Evolutionary conservation across 2,888 invertebrate species (phyloP).

Genomic region (Dolomedes plantarius): DNA sequence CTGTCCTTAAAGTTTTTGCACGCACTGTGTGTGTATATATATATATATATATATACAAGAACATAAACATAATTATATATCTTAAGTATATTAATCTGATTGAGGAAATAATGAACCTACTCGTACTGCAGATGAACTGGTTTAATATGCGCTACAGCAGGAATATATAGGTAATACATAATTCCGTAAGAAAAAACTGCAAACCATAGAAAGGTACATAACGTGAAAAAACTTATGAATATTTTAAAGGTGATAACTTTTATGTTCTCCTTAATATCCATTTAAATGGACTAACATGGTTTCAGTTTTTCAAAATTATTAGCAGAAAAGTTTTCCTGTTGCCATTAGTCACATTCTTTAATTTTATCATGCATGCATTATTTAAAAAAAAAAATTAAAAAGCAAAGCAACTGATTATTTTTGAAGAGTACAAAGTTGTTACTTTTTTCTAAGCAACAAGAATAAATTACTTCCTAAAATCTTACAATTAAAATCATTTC

Average conservation of each 20-base stretch:
- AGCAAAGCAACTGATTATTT: too few species aligned
- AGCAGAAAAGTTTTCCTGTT: neutral
- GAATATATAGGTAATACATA: constrained; percentile 65
- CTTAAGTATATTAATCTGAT: too few species aligned
- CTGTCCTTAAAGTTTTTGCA: too few species aligned
- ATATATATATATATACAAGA: too few species aligned
- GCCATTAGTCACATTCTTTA: neutral
- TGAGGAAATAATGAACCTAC: constrained; percentile 38
- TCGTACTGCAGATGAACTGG: constrained; percentile 46
- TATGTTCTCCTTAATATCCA: constrained; percentile 33
- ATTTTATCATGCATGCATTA: too few species aligned
- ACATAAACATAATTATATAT: too few species aligned
- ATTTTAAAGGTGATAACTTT: constrained; percentile 34
- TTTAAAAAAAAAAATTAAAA: too few species aligned
- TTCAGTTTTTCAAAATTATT: neutral
- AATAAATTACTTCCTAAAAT: too few species aligned
- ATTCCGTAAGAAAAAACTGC: constrained; percentile 41
- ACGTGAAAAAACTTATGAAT: constrained; percentile 24
- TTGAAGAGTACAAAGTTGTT: too few species aligned
- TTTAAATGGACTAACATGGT: constrained; percentile 9
- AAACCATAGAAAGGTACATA: constrained; percentile 50
- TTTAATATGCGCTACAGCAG: constrained; percentile 53
- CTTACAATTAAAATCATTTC: too few species aligned
- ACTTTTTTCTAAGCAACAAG: too few species aligned
- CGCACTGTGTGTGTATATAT: too few species aligned